A percentile compares a stretch with the other conserved stretches of the same genome.
Conservation (phyloP, 1,140 invertebrate species). For the Formica selysi region DNA sequence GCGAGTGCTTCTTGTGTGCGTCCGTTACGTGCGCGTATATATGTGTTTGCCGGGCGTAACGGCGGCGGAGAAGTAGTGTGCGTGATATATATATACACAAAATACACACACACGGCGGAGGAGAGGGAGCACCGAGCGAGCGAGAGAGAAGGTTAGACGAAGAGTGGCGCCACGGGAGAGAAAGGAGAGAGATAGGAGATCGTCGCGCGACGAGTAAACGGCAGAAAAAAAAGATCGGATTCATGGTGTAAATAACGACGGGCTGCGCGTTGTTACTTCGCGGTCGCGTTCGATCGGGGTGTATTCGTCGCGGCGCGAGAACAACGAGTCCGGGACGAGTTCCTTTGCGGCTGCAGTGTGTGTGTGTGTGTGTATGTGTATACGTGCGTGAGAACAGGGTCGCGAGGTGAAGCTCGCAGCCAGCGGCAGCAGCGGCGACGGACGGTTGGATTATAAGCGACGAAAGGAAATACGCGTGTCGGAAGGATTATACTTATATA, state of each 20-base stretch:
- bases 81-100: not conserved
- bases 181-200: constrained; percentile 15
- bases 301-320: constrained; percentile 38
- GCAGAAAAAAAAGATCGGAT: constrained; percentile 36
- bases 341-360: constrained; percentile 38
- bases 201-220: constrained; percentile 27
- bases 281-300: constrained; percentile 44
- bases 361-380: constrained; percentile 34
- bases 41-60: constrained; percentile 64
- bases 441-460: constrained; percentile 44
- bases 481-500: not conserved
- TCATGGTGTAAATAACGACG: constrained; percentile 34
- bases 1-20: constrained; percentile 13
- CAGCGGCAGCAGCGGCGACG: constrained; percentile 10
- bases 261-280: not conserved
- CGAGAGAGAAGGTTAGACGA: not conserved
- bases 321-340: constrained; percentile 45
- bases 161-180: not conserved
- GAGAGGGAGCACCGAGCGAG: not conserved
- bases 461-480: constrained; percentile 15
- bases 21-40: constrained; percentile 15
- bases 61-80: constrained; percentile 29
- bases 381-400: constrained; percentile 73
- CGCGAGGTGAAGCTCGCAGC: constrained; percentile 69
- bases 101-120: not conserved